Conservation (phyloP, 2,888 invertebrate species). For the Gymnosoma rotundatum region DNA sequence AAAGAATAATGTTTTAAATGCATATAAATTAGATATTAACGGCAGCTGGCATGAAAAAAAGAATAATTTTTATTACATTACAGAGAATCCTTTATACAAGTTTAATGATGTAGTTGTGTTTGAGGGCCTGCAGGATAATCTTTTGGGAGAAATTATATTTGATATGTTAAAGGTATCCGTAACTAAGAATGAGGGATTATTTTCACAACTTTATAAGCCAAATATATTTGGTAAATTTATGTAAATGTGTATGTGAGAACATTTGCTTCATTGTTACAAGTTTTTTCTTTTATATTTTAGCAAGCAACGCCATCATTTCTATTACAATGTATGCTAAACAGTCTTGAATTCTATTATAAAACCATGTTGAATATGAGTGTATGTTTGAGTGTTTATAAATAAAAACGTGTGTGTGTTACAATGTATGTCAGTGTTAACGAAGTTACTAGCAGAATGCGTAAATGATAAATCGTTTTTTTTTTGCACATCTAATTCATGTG, state of each 20-base stretch:
- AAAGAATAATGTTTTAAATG: conserved; percentile 44
- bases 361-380: neutral
- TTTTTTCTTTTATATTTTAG: conserved; percentile 12
- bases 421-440: conserved; percentile 39
- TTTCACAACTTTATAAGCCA: conserved; percentile 25
- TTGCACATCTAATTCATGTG: conserved; percentile 70
- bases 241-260: neutral
- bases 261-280: conserved; percentile 24
- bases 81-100: conserved; percentile 40
- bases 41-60: conserved; percentile 29
- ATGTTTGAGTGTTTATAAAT: neutral
- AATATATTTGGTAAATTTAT: neutral
- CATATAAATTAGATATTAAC: conserved; percentile 65
- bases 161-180: conserved; percentile 45
- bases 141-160: conserved; percentile 33
- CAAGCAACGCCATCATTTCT: neutral
- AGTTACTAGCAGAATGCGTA: conserved; percentile 71
- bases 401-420: neutral
- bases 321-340: neutral
- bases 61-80: conserved; percentile 23
- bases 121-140: conserved; percentile 12
- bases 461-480: conserved; percentile 73
- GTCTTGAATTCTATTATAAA: too few species aligned
- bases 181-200: conserved; percentile 37
- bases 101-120: conserved; percentile 25